phyloP scores from a whole-genome alignment of 2,113 vertebrate genomes.

The Archilochus colubris region DNA sequence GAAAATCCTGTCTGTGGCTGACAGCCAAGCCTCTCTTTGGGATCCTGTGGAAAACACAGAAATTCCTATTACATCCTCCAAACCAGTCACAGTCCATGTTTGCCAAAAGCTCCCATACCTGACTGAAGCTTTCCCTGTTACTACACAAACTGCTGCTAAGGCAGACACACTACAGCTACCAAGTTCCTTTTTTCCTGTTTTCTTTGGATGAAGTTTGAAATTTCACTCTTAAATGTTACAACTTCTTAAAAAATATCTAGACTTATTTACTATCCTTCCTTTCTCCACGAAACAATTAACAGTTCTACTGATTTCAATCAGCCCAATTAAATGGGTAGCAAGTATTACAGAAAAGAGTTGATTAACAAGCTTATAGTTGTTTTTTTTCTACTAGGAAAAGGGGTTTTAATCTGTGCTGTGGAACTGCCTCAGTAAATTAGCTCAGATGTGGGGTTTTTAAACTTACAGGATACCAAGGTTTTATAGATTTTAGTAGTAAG shows the following conservation, averaged over 20 bases:
- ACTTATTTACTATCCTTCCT: not conserved
- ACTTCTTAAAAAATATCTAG: not conserved
- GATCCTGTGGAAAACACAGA: constrained; percentile 83
- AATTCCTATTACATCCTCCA: not conserved
- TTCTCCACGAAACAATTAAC: not conserved
- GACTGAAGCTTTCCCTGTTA: not conserved
- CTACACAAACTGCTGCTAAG: not conserved
- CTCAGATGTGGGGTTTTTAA: not conserved
- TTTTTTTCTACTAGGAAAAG: not conserved
- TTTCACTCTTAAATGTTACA: not conserved
- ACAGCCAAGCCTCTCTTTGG: constrained; percentile 96
- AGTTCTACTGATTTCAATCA: not conserved
- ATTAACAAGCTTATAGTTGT: not conserved
- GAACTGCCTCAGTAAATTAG: not conserved
- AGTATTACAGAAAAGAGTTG: not conserved
- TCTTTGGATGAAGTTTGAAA: not conserved
- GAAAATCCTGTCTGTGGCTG: constrained; percentile 93
- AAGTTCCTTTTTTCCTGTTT: not conserved
- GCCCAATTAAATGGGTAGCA: not conserved
- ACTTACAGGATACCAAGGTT: constrained; percentile 4
- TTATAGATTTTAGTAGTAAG: constrained; percentile 25
- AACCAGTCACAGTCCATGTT: not conserved
- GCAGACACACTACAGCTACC: not conserved
- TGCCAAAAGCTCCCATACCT: not conserved
- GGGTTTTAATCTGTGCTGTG: not conserved